phyloP scores from a whole-genome alignment of 1,140 invertebrate genomes.

The Drosophila tsacasi region DNA sequence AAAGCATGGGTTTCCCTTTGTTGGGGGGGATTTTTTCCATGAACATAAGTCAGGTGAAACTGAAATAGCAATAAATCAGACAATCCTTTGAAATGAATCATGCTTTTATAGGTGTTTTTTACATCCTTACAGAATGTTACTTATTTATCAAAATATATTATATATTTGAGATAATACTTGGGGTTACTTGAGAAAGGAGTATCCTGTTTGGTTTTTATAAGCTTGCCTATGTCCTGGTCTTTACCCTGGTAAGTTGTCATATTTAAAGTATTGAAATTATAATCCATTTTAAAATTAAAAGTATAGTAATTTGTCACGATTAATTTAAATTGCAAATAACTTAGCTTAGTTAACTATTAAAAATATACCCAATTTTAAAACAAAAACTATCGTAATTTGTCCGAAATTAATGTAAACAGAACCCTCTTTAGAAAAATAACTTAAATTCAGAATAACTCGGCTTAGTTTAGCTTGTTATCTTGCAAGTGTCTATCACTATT shows the following conservation, averaged over 20 bases:
- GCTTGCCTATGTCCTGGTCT: background rate
- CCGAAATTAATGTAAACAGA: background rate
- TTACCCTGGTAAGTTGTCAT: too few relatives aligned
- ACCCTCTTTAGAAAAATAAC: background rate
- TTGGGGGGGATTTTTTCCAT: constrained; percentile 6
- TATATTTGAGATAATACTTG: background rate
- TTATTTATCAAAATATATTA: background rate
- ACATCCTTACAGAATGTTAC: background rate
- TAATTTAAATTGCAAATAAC: too few relatives aligned
- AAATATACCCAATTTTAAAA: too few relatives aligned
- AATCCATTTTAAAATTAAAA: too few relatives aligned
- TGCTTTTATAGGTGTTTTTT: constrained; percentile 3
- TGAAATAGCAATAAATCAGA: constrained; percentile 25
- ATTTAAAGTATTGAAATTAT: too few relatives aligned
- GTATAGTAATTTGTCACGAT: too few relatives aligned
- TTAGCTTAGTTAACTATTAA: too few relatives aligned
- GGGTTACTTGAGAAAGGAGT: background rate
- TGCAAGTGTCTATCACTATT: background rate
- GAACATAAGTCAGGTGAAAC: constrained; percentile 25
- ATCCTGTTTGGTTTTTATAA: background rate
- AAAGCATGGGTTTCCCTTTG: constrained; percentile 14
- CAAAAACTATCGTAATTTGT: too few relatives aligned
- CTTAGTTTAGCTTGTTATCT: background rate
- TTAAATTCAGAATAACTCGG: background rate
- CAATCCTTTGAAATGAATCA: constrained; percentile 24